phyloP scores from a whole-genome alignment of 2,888 invertebrate species.

The Ptychoptera albimana region DNA sequence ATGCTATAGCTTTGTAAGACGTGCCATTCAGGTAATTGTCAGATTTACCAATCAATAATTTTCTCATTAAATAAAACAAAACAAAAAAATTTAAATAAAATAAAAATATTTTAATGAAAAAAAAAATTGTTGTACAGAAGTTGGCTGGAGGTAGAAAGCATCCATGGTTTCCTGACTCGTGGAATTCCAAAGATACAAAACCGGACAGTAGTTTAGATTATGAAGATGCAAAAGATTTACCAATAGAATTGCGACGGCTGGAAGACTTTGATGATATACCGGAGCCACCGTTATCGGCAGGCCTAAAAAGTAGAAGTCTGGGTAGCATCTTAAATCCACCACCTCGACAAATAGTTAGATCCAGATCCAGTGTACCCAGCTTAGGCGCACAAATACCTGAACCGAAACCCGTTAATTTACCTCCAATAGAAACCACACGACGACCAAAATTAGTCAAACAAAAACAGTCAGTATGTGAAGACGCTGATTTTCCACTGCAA shows the following conservation, averaged over 20 bases:
- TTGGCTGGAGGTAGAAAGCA: slow-evolving; percentile 56
- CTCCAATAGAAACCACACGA: slow-evolving; percentile 10
- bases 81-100: neutral
- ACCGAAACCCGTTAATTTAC: slow-evolving; percentile 6
- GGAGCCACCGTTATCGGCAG: slow-evolving; percentile 40
- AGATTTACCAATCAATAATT: neutral
- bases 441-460: slow-evolving; percentile 67
- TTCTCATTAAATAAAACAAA: neutral
- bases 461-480: slow-evolving; percentile 69
- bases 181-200: slow-evolving; percentile 41
- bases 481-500: slow-evolving; percentile 31
- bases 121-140: slow-evolving; percentile 36
- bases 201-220: slow-evolving; percentile 43
- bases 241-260: slow-evolving; percentile 71
- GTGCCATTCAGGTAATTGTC: slow-evolving; percentile 52
- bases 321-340: slow-evolving; percentile 67
- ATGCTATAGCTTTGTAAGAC: slow-evolving; percentile 81
- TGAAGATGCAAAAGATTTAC: slow-evolving; percentile 58
- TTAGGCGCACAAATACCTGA: slow-evolving; percentile 30
- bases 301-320: slow-evolving; percentile 67
- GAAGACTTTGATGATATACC: slow-evolving; percentile 44
- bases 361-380: slow-evolving; percentile 60
- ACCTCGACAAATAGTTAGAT: slow-evolving; percentile 51
- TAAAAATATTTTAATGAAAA: neutral
- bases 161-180: slow-evolving; percentile 68